A percentile compares a stretch with the other conserved stretches of the same genome.
Evolutionary conservation across 2,113 vertebrate species (phyloP).

Genomic region (Macroglossus sobrinus): DNA sequence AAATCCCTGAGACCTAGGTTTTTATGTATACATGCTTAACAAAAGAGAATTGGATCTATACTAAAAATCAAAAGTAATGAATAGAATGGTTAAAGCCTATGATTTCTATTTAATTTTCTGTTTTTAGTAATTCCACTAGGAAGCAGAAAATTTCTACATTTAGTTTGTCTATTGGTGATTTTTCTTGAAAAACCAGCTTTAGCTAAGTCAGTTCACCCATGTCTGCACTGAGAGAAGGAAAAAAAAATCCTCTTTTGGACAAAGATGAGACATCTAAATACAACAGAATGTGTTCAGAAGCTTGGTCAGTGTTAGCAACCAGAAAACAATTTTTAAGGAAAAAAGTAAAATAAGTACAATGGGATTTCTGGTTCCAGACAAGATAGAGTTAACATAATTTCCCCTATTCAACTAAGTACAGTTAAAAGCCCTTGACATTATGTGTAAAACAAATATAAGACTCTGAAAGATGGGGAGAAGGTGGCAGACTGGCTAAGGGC

Average conservation of each 20-base stretch:
- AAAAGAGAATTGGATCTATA: not conserved
- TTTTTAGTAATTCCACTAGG: not conserved
- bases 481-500: not conserved
- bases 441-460: not conserved
- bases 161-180: not conserved
- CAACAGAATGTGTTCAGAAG: not conserved
- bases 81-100: not conserved
- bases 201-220: conserved; percentile 5
- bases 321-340: not conserved
- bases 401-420: not conserved
- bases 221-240: not conserved
- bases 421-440: not conserved
- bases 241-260: not conserved
- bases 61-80: conserved; percentile 45
- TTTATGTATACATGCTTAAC: not conserved
- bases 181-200: conserved; percentile 22
- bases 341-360: not conserved
- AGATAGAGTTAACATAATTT: not conserved
- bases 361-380: not conserved
- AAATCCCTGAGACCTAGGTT: conserved; percentile 39
- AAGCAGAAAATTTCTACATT: conserved; percentile 1
- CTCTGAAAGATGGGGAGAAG: not conserved
- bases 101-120: not conserved
- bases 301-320: not conserved
- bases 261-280: not conserved